A percentile compares a stretch with the other conserved stretches of the same genome.
Evolutionary conservation across 64 coral and sea anemone genomes (phyloP).

Genomic region (Dendronephthya gigantea): DNA sequence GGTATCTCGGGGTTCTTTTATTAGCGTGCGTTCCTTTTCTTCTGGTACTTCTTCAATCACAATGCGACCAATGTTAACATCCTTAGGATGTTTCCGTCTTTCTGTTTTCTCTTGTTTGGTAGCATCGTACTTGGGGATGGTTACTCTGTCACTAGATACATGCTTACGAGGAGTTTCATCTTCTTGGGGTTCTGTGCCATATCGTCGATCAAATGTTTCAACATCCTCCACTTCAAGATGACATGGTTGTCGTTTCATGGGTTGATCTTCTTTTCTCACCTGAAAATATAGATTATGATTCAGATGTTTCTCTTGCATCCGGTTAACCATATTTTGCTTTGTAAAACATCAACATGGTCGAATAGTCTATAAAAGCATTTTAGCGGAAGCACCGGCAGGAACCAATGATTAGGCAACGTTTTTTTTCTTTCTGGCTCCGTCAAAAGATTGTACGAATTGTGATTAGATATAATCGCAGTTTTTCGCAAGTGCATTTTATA

Average conservation of each 20-base stretch:
- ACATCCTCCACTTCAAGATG: conserved; percentile 1
- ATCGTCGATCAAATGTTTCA: not conserved
- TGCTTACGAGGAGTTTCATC: not conserved
- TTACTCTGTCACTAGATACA: not conserved
- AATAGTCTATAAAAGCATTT: no score
- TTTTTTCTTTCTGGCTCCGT: not conserved
- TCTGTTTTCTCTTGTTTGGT: not conserved
- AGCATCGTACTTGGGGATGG: not conserved
- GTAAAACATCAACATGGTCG: no score
- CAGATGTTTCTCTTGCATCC: not conserved
- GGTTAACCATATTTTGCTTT: not conserved
- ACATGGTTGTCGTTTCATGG: not conserved
- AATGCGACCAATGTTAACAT: not conserved
- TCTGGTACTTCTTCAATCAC: not conserved
- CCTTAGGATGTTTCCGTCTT: not conserved
- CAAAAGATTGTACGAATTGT: not conserved
- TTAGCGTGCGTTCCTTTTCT: not conserved
- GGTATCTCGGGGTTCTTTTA: not conserved
- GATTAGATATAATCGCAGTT: not conserved
- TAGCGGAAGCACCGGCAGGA: no score
- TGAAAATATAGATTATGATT: not conserved
- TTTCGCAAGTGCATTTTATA: not conserved
- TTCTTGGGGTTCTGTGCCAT: not conserved
- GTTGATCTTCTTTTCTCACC: not conserved
- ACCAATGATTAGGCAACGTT: no score